Conservation (phyloP, 2,113 vertebrate genomes). For the Montifringilla adamsi region DNA sequence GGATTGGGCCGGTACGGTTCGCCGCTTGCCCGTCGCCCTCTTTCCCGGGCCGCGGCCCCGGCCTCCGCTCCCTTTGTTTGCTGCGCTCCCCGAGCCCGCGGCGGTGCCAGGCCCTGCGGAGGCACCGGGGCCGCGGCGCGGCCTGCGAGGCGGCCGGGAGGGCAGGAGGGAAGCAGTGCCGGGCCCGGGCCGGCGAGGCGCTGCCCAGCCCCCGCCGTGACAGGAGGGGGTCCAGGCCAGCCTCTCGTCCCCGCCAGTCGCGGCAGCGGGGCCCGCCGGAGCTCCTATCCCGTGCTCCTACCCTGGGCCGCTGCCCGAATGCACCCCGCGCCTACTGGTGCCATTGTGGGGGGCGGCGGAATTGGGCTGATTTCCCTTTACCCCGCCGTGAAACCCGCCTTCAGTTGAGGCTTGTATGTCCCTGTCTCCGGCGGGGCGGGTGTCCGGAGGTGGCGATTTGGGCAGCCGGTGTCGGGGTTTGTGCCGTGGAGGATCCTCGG, state of each 20-base stretch:
- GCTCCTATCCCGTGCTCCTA: not conserved
- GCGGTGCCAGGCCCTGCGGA: constrained; percentile 12
- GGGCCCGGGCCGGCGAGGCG: not conserved
- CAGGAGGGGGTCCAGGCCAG: not conserved
- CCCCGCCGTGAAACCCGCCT: not conserved
- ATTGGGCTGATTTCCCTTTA: not conserved
- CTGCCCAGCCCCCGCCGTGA: not conserved
- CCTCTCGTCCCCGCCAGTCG: not conserved
- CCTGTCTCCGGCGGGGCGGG: not conserved
- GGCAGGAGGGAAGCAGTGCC: not conserved
- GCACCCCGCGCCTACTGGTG: not conserved
- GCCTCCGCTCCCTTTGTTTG: constrained; percentile 37
- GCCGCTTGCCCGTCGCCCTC: not conserved
- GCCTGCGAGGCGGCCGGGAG: not conserved
- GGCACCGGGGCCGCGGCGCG: not conserved
- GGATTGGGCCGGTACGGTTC: not conserved
- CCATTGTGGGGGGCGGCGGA: not conserved
- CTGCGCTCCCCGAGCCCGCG: not conserved
- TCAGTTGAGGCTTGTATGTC: too few species aligned
- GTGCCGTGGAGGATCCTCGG: not conserved
- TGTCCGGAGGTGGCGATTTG: not conserved
- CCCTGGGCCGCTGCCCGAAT: not conserved
- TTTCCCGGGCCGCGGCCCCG: constrained; percentile 4
- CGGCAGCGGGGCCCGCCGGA: not conserved
- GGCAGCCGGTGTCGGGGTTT: not conserved